Base-by-base conservation (phyloP, 1,140 invertebrate genomes). In the Drosophila navojoa region DNA sequence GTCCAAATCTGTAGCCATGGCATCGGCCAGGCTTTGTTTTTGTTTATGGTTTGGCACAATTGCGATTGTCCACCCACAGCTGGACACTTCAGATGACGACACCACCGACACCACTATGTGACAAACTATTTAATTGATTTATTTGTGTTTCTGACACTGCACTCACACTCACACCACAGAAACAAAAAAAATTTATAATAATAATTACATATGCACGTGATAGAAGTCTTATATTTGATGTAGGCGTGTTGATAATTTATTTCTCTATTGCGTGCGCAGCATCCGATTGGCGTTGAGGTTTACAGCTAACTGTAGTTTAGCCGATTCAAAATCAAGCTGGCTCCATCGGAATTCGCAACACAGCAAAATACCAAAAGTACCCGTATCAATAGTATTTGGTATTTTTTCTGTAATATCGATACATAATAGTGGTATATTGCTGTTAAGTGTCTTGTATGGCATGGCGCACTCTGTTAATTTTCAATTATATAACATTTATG, bases 271-370 rank as follows among this genome's bases (percentile, higher is more conserved):
- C 69, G 63, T 45, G 55, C 63, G 22, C 55, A 72, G 63, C 70
- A 68, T 72, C 70, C 70, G 70, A 29, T 55, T 47, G 54, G 63
- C 55, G 67, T 60, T 59, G 59, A 45, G 49, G 55, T 72, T 68
- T 72, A 72, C 70, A 72, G 70, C 70, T 72, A 4, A 72, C 70
- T 72, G 70, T 68, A 68, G 60, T 47, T 55, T 68, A 47, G 55
- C 63, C 68, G 55, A 53, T 47, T 59, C 49, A 40, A 53, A 67
- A 42, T 45, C 4, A 38, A 67, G 22, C 45, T 38, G 19, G n/a
- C 11, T n/a, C 25, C 35, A 47, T 53, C 49, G 40, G 5, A n/a
- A 6, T 13, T 2, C 44, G 7, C 27, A 67, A 52, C 53, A 60
- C 22, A 32, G 32, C 25, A 72, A 60, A 68, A 54, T 45, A 13